phyloP scores from a whole-genome alignment of 2,113 vertebrate species.

The Thinocorus orbignyianus region DNA sequence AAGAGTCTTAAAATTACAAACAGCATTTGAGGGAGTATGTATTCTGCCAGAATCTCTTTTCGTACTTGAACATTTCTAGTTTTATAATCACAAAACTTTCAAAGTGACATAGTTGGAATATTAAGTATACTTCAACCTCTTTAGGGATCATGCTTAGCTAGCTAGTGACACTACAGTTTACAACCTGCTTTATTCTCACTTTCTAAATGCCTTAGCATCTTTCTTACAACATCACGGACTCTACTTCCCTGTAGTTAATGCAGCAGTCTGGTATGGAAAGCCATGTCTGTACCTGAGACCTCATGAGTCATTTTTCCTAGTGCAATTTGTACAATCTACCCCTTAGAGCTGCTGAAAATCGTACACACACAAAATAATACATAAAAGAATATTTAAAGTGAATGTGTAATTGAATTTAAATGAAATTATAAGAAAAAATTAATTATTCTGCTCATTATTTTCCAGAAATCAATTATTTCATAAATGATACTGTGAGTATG shows the following conservation, averaged over 20 bases:
- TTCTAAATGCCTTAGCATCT: neutral
- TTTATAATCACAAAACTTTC: neutral
- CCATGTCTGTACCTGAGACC: neutral
- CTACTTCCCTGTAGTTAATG: neutral
- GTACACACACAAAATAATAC: neutral
- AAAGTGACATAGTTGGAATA: neutral
- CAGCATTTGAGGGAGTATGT: neutral
- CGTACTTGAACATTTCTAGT: neutral
- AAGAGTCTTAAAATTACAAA: neutral
- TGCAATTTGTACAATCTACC: neutral
- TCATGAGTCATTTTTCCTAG: neutral
- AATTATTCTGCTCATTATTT: neutral
- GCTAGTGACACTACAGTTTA: neutral
- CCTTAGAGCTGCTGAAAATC: neutral
- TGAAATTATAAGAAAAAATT: neutral
- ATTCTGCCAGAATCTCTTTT: neutral
- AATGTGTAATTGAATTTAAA: neutral
- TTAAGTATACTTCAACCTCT: neutral
- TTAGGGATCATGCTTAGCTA: neutral
- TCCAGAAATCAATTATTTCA: neutral
- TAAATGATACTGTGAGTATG: neutral
- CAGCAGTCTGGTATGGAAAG: neutral
- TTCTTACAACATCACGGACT: neutral
- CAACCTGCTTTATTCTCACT: neutral
- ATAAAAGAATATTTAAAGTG: neutral